Percentiles rank a stretch among this genome's conserved stretches.
Evolutionary conservation across 2,888 invertebrate species (phyloP).

Genomic region (Eledona agricola): DNA sequence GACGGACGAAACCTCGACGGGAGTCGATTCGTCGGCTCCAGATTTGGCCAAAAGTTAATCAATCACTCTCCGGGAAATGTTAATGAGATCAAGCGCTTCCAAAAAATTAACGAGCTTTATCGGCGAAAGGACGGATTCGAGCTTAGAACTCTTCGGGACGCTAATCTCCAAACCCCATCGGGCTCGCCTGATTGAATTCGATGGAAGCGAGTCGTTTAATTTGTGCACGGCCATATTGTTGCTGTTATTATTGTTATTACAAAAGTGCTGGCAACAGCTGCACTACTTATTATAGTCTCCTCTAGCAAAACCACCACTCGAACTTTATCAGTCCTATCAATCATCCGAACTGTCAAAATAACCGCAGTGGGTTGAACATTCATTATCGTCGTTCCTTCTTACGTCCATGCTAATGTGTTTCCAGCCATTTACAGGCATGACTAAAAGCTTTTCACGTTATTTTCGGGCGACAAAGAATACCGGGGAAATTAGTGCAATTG

Average conservation of each 20-base stretch:
- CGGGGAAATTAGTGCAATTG: conserved; percentile 31
- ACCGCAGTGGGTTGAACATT: conserved; percentile 43
- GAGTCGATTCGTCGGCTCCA: conserved; percentile 7
- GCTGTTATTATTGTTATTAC: conserved; percentile 23
- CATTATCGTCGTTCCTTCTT: conserved; percentile 40
- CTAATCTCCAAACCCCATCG: conserved; percentile 21
- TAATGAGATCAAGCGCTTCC: conserved; percentile 19
- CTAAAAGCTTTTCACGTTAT: conserved; percentile 34
- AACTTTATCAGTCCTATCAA: conserved; percentile 44
- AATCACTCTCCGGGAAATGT: conserved; percentile 25
- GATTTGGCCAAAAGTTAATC: conserved; percentile 30
- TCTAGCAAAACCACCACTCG: conserved; percentile 38
- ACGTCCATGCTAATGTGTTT: conserved; percentile 38
- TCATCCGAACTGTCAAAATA: conserved; percentile 44
- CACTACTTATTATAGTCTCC: conserved; percentile 30
- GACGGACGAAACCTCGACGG: conserved; percentile 4
- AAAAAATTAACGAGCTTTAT: conserved; percentile 34
- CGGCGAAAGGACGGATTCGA: conserved; percentile 22
- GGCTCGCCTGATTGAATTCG: conserved; percentile 13
- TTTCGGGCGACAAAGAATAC: conserved; percentile 28
- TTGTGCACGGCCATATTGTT: conserved; percentile 15
- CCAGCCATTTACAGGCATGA: conserved; percentile 38
- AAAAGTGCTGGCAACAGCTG: conserved; percentile 29
- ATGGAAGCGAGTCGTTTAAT: conserved; percentile 10
- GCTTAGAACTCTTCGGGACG: neutral